Percentiles rank a stretch among this genome's conserved stretches.
Evolutionary conservation across 2,888 invertebrate genomes (phyloP).

Genomic region (Agrilus biguttatus): DNA sequence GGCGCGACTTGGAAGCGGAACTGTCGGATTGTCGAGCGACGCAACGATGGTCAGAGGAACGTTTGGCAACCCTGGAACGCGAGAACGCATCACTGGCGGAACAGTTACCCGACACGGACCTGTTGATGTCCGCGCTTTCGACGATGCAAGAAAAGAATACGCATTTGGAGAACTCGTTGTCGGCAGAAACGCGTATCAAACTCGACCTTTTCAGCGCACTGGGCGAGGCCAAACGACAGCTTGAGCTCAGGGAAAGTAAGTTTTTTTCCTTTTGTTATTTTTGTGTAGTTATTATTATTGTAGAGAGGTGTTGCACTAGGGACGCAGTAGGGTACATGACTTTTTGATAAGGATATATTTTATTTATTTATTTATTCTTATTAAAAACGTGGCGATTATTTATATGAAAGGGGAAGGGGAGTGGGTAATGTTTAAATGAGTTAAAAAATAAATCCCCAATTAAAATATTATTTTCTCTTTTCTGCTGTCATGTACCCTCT

Average conservation of each 20-base stretch:
- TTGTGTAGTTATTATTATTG: neutral
- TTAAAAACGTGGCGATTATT: too few species aligned
- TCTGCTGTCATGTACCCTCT: too few species aligned
- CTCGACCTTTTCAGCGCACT: conserved; percentile 94
- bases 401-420: too few species aligned
- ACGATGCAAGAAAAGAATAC: conserved; percentile 82
- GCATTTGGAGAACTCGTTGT: conserved; percentile 85
- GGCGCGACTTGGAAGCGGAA: conserved; percentile 48
- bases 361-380: too few species aligned
- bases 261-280: conserved; percentile 15
- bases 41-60: conserved; percentile 44
- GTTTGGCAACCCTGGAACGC: conserved; percentile 39
- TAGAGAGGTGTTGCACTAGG: too few species aligned
- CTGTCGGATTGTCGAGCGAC: conserved; percentile 41
- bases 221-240: conserved; percentile 83
- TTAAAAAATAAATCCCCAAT: too few species aligned
- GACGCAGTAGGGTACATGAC: too few species aligned
- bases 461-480: too few species aligned
- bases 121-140: conserved; percentile 63
- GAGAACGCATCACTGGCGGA: conserved; percentile 32
- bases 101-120: conserved; percentile 49
- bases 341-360: too few species aligned
- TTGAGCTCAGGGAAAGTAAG: conserved; percentile 76
- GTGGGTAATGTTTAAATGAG: too few species aligned
- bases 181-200: conserved; percentile 94